Conservation (phyloP, 2,888 invertebrate genomes). For the Hydroisotoma schaefferi region DNA sequence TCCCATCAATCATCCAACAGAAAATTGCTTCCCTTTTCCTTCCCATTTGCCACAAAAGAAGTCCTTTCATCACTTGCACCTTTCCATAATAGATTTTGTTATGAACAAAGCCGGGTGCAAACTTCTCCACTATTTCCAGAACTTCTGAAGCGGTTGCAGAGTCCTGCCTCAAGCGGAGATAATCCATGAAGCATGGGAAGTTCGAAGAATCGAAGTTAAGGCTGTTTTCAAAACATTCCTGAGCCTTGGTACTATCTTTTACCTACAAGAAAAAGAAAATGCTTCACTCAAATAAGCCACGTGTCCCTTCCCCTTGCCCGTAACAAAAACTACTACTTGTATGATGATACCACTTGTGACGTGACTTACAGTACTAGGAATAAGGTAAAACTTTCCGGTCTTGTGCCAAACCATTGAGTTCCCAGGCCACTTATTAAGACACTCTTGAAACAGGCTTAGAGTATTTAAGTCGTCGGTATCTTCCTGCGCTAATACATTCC, state of each 20-base stretch:
- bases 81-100: constrained; percentile 1
- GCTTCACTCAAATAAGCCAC: not conserved
- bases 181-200: constrained; percentile 8
- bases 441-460: not conserved
- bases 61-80: not conserved
- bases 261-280: not conserved
- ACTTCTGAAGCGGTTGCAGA: no score
- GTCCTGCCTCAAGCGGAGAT: not conserved
- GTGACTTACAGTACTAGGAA: not conserved
- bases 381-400: constrained; percentile 1
- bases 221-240: not conserved
- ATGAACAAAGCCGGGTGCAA: not conserved
- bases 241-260: not conserved
- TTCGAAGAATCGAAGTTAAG: not conserved
- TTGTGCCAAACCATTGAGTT: constrained; percentile 1
- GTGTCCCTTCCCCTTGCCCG: not conserved
- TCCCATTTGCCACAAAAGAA: not conserved
- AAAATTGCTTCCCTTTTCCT: not conserved
- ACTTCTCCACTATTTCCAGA: not conserved
- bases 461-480: not conserved
- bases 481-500: not conserved
- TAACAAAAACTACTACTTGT: not conserved
- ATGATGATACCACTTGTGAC: not conserved
- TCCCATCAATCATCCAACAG: not conserved
- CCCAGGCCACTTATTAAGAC: not conserved